Base-by-base conservation (phyloP, 2,888 invertebrate genomes). In the Leucozona laternaria region DNA sequence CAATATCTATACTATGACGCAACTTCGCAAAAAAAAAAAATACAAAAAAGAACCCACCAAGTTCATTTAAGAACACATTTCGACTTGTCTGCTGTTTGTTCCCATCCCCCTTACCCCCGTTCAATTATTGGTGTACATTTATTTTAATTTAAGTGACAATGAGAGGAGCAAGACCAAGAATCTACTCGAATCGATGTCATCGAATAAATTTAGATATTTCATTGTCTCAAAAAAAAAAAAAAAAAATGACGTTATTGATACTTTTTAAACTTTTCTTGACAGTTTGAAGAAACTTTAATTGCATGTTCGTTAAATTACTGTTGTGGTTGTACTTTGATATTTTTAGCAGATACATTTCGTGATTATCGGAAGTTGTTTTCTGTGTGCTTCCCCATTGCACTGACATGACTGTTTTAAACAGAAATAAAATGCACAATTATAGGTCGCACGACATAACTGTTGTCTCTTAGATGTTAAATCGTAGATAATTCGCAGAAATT, bases 181-280 rank as follows among this genome's bases (percentile, higher is more conserved):
- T 13, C 6, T 4, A 50, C 5, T 25, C 50, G 25, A 25, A 53
- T 53, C 28, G 53, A 53, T 28, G 53, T 53, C 53, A 53, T 53
- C 53, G 53, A 53, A 53, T 53, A 53, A 53, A 53, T 53, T 53
- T 53, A 53, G 53, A 53, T 53, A 28, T 25, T 53, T 28, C 25
- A 53, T 53, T 53, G 25, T 53, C 28, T 53, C 3, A 1, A 7
- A 6, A 2, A 53, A 53, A 15, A 53, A 28, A 28, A 53, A 7
- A 6, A 7, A 53, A 53, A 15, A 53, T 53, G 53, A 53, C 53
- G 53, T n/a, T 53, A 53, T 53, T n/a, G 53, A 53, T 53, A 53
- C 15, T 25, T 53, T 25, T 50, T 25, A 53, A 53, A 15, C 15
- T 31, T 15, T 15, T 28, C n/a, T 28, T 53, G 28, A n/a, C 7